A percentile compares a stretch with the other conserved stretches of the same genome.
Evolutionary conservation across 2,797 vertebrate species (phyloP).

Genomic region (Phoebastria nigripes): DNA sequence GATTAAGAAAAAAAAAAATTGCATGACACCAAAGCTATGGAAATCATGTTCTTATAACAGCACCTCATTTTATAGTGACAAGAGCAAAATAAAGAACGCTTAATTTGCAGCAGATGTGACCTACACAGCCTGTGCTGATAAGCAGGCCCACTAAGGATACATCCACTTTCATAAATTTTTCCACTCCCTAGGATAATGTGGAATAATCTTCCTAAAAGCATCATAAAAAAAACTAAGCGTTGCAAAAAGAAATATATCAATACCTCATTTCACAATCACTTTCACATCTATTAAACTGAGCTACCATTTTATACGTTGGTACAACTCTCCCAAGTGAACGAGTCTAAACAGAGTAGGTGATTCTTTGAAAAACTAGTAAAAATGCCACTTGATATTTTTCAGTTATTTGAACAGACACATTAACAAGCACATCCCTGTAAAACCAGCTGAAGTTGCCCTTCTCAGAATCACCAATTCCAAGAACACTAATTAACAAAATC

Average conservation of each 20-base stretch:
- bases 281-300: background rate
- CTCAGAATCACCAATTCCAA: background rate
- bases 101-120: background rate
- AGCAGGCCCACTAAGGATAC: background rate
- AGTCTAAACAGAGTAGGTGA: background rate
- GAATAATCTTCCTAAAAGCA: background rate
- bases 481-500: background rate
- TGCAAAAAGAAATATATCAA: background rate
- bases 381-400: background rate
- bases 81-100: background rate
- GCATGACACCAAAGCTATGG: background rate
- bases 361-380: background rate
- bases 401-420: background rate
- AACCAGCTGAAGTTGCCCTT: background rate
- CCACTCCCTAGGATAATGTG: background rate
- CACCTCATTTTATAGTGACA: background rate
- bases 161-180: background rate
- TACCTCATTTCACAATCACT: background rate
- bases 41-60: background rate
- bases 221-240: background rate
- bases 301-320: background rate
- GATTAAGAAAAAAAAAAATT: background rate
- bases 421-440: background rate
- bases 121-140: background rate
- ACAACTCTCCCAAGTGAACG: background rate